These are phyloP conservation scores for Chaetodon trifasciatus DNA, from an alignment of 2,797 vertebrate species.

Conservation along the genomic window DNA sequence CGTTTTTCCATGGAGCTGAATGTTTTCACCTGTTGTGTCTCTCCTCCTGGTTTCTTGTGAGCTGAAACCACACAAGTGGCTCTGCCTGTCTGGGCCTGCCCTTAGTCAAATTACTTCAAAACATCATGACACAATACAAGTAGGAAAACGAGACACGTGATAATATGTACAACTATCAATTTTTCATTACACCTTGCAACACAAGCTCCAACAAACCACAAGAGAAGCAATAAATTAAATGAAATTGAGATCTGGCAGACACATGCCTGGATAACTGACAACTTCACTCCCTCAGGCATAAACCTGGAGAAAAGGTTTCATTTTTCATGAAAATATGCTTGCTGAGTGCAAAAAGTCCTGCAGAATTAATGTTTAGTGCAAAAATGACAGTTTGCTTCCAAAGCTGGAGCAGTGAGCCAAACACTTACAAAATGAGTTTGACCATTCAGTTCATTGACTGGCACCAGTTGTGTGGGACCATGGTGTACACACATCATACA, in stretches of 20 bases:
- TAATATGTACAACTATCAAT: slow-evolving; percentile 45
- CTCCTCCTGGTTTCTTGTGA: slow-evolving; percentile 16
- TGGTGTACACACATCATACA: neutral
- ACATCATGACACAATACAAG: slow-evolving; percentile 51
- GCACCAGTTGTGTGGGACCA: slow-evolving; percentile 3
- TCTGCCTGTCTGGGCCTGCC: neutral
- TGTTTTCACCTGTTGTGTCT: slow-evolving; percentile 32
- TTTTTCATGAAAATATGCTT: slow-evolving; percentile 63
- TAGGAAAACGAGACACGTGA: slow-evolving; percentile 22
- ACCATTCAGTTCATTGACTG: slow-evolving; percentile 25
- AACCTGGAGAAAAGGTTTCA: slow-evolving; percentile 52
- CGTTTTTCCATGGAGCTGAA: neutral
- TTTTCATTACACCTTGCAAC: slow-evolving; percentile 56
- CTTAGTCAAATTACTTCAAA: slow-evolving; percentile 54
- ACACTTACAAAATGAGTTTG: slow-evolving; percentile 33
- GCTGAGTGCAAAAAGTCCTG: slow-evolving; percentile 54
- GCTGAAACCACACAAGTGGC: slow-evolving; percentile 30
- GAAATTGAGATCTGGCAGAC: slow-evolving; percentile 65
- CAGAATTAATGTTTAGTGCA: slow-evolving; percentile 57
- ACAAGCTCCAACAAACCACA: slow-evolving; percentile 51
- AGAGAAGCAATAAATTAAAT: slow-evolving; percentile 61
- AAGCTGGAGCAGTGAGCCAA: slow-evolving; percentile 33
- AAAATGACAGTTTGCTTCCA: slow-evolving; percentile 30
- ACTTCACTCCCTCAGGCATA: slow-evolving; percentile 32
- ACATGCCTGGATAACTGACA: slow-evolving; percentile 46